Percentiles rank a stretch among this genome's conserved stretches.
Evolutionary conservation across 1,140 invertebrate genomes (phyloP).

Genomic region (Patella vulgata): DNA sequence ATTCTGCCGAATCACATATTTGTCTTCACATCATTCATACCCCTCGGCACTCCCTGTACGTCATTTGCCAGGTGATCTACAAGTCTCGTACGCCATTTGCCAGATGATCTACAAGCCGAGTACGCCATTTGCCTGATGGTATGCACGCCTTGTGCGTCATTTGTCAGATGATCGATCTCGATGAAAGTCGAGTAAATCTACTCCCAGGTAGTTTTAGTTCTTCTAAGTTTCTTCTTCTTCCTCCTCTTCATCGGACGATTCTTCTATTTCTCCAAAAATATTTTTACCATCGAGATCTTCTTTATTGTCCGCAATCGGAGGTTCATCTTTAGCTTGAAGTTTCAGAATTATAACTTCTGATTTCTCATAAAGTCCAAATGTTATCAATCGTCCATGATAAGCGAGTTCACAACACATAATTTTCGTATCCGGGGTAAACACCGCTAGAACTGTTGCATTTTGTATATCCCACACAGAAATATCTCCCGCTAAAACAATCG

Average conservation of each 20-base stretch:
- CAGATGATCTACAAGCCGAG: too few relatives aligned
- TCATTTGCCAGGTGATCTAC: too few relatives aligned
- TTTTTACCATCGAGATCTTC: slow-evolving; percentile 51
- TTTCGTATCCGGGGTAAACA: slow-evolving; percentile 79
- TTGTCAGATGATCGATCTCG: too few relatives aligned
- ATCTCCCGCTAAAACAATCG: slow-evolving; percentile 61
- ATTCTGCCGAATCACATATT: too few relatives aligned
- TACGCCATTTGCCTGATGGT: too few relatives aligned
- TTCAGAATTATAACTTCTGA: slow-evolving; percentile 74
- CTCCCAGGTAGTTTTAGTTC: too few relatives aligned
- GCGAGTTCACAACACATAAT: slow-evolving; percentile 82
- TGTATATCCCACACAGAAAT: slow-evolving; percentile 64
- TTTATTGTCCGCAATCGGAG: slow-evolving; percentile 28
- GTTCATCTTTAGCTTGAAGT: slow-evolving; percentile 33
- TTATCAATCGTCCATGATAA: slow-evolving; percentile 76
- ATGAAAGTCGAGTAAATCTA: too few relatives aligned
- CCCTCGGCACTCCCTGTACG: too few relatives aligned
- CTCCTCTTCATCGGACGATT: slow-evolving; percentile 55
- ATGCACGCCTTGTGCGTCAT: too few relatives aligned
- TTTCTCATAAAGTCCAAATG: slow-evolving; percentile 72
- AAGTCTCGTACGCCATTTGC: too few relatives aligned
- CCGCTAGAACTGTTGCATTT: slow-evolving; percentile 76
- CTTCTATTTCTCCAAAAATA: slow-evolving; percentile 55
- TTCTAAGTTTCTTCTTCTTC: slow-evolving; percentile 41
- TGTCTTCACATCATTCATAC: too few relatives aligned